These are phyloP conservation scores for Lycocerus yunnanus DNA, from an alignment of 2,888 invertebrate genomes.

Conservation along the genomic window DNA sequence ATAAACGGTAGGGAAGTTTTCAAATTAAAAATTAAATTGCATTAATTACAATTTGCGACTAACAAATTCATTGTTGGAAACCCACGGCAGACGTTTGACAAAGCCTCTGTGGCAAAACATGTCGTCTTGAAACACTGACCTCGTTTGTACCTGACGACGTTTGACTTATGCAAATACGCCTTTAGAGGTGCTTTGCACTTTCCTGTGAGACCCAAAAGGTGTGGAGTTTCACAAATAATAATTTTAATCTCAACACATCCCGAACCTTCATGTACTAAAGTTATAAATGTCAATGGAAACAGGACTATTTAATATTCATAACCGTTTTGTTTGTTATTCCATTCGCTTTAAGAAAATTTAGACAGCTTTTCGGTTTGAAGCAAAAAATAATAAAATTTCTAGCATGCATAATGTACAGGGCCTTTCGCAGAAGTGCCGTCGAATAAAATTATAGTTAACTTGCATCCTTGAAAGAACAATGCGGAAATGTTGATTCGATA, in stretches of 20 bases:
- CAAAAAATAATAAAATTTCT: background rate
- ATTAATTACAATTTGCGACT: background rate
- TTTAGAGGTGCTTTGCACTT: conserved; percentile 11
- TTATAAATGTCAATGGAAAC: background rate
- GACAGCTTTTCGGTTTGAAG: background rate
- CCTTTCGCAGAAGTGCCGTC: background rate
- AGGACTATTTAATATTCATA: background rate
- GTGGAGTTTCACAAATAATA: background rate
- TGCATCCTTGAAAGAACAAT: no score
- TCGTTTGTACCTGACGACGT: conserved; percentile 35
- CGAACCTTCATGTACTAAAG: background rate
- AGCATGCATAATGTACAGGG: background rate
- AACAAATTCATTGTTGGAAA: conserved; percentile 22
- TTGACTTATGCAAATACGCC: conserved; percentile 29
- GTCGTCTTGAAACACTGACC: conserved; percentile 35
- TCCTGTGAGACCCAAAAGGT: conserved; percentile 4
- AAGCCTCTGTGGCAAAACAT: conserved; percentile 32
- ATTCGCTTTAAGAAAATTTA: background rate
- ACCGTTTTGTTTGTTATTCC: background rate
- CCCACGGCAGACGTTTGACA: conserved; percentile 30
- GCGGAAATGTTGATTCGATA: no score
- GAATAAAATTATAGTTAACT: no score
- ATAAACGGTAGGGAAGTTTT: background rate
- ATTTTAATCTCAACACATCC: background rate
- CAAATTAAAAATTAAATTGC: background rate